Evolutionary conservation across 2,888 invertebrate genomes (phyloP).

Genomic region (Charanyca ferruginea): DNA sequence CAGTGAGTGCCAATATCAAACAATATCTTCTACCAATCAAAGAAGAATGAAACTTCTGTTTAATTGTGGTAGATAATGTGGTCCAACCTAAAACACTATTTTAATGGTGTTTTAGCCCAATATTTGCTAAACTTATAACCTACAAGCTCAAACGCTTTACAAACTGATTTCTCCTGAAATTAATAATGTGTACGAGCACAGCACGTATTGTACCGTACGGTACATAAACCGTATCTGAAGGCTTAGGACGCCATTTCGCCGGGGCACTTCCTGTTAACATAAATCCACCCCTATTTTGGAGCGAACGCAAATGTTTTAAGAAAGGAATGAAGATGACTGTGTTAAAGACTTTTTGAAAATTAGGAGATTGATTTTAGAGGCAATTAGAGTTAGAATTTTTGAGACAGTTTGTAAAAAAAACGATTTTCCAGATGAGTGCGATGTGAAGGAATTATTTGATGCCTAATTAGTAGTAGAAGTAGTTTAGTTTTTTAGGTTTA

Average conservation of each 20-base stretch:
- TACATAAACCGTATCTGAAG: slow-evolving; percentile 83
- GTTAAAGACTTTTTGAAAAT: slow-evolving; percentile 43
- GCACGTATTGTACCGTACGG: slow-evolving; percentile 66
- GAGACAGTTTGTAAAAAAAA: too few species aligned
- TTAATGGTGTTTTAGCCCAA: neutral
- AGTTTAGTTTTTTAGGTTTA: too few species aligned
- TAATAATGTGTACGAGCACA: slow-evolving; percentile 64
- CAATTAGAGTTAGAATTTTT: too few species aligned
- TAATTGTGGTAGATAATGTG: neutral
- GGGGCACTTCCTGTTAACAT: slow-evolving; percentile 87
- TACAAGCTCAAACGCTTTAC: slow-evolving; percentile 20
- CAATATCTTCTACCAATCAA: too few species aligned
- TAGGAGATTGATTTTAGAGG: too few species aligned
- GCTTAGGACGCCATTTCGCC: slow-evolving; percentile 86
- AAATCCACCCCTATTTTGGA: slow-evolving; percentile 85
- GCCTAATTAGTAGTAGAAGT: too few species aligned
- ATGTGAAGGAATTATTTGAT: too few species aligned
- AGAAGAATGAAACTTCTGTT: too few species aligned
- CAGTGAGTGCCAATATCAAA: neutral
- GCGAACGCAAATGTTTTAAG: slow-evolving; percentile 65
- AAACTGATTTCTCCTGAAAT: slow-evolving; percentile 57
- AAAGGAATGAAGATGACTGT: slow-evolving; percentile 65
- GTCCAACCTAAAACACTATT: neutral
- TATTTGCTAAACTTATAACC: slow-evolving; percentile 11
- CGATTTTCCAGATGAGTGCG: too few species aligned